Percentiles rank a stretch among this genome's conserved stretches.
These are phyloP conservation scores for Tenodera sinensis DNA, from an alignment of 2,888 invertebrate genomes.

Conservation along the genomic window DNA sequence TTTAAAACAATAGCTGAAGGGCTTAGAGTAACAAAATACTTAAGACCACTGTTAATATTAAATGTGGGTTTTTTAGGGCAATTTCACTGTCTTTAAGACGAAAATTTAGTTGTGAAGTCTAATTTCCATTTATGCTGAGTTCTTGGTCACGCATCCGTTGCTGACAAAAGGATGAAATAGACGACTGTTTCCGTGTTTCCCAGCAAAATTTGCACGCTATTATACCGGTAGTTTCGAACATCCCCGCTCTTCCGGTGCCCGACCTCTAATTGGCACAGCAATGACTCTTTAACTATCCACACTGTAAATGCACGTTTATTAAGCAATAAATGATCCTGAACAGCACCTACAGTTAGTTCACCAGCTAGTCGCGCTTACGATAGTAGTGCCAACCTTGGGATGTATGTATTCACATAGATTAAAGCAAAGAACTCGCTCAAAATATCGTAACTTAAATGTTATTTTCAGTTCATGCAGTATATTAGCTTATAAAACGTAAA, in stretches of 20 bases:
- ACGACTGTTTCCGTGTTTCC: background rate
- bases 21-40: no score
- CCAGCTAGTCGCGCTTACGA: no score
- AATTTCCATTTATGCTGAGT: background rate
- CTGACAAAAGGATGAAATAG: background rate
- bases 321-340: background rate
- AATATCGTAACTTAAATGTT: no score
- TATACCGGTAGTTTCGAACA: background rate
- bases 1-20: no score
- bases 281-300: background rate
- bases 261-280: background rate
- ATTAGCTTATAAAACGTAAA: no score
- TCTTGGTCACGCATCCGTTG: background rate
- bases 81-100: background rate
- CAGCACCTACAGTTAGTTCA: no score
- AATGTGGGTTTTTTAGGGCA: no score
- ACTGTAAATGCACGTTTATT: background rate
- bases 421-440: no score
- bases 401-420: no score
- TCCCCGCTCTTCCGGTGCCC: background rate
- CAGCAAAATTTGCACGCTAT: background rate
- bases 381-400: no score
- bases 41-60: no score
- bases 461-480: no score
- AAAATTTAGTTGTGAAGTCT: background rate